phyloP scores from a whole-genome alignment of 2,797 vertebrate genomes.

The Sylvilagus floridanus region DNA sequence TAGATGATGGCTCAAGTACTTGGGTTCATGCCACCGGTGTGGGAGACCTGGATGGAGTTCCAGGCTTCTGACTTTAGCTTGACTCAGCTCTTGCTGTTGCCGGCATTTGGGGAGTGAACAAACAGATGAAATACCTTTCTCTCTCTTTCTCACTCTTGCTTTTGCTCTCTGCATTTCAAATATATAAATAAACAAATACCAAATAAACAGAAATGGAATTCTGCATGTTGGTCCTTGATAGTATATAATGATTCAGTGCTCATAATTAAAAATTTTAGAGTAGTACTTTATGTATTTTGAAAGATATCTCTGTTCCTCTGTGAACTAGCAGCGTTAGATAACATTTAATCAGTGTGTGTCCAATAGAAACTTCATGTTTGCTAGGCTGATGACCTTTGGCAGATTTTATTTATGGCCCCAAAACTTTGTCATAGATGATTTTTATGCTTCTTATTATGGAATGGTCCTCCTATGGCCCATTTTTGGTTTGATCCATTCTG shows the following conservation, averaged over 20 bases:
- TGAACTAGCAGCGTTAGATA: not conserved
- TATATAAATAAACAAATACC: not conserved
- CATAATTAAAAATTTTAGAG: not conserved
- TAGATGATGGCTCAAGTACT: too few species aligned
- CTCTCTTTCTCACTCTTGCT: too few species aligned
- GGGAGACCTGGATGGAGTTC: too few species aligned
- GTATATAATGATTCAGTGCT: not conserved
- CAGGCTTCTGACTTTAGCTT: too few species aligned
- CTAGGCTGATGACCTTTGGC: not conserved
- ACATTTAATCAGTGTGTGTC: not conserved
- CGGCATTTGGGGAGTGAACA: too few species aligned
- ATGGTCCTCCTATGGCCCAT: not conserved
- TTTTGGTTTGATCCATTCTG: not conserved
- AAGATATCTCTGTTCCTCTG: not conserved
- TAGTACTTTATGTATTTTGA: not conserved
- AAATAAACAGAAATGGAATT: not conserved
- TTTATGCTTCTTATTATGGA: not conserved
- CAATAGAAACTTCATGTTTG: not conserved
- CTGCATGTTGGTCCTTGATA: not conserved
- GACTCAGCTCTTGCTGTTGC: too few species aligned
- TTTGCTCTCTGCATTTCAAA: too few species aligned
- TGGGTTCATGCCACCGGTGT: too few species aligned
- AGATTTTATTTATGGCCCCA: not conserved
- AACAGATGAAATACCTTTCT: too few species aligned
- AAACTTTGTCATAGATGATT: not conserved